Conservation (phyloP, 2,888 invertebrate genomes). For the Eilema caniola region DNA sequence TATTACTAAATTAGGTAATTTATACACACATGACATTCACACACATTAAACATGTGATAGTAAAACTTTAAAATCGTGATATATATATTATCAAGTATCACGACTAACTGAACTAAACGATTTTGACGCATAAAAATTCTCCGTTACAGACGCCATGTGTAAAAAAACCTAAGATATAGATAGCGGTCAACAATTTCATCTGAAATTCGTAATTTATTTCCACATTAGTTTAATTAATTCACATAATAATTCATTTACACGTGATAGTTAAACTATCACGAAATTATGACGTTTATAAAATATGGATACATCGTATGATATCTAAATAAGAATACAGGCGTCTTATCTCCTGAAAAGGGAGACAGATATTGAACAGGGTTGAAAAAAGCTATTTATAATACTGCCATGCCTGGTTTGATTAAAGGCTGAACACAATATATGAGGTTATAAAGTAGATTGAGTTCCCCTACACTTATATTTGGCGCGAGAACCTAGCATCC, state of each 20-base stretch:
- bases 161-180: background rate
- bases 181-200: too few relatives aligned
- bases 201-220: background rate
- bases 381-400: background rate
- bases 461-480: slow-evolving; percentile 18
- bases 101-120: too few relatives aligned
- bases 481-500: slow-evolving; percentile 25
- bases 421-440: slow-evolving; percentile 11
- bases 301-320: background rate
- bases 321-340: background rate
- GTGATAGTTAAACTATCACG: background rate
- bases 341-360: background rate
- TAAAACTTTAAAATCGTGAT: too few relatives aligned
- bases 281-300: background rate
- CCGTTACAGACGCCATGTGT: background rate
- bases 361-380: background rate
- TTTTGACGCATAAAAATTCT: background rate
- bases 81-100: too few relatives aligned
- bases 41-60: background rate
- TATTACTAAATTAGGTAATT: too few relatives aligned
- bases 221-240: background rate
- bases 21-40: too few relatives aligned
- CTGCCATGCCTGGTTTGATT: background rate
- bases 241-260: background rate
- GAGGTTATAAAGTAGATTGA: slow-evolving; percentile 8